Conservation (phyloP, 2,113 vertebrate genomes). For the Mus spicilegus region DNA sequence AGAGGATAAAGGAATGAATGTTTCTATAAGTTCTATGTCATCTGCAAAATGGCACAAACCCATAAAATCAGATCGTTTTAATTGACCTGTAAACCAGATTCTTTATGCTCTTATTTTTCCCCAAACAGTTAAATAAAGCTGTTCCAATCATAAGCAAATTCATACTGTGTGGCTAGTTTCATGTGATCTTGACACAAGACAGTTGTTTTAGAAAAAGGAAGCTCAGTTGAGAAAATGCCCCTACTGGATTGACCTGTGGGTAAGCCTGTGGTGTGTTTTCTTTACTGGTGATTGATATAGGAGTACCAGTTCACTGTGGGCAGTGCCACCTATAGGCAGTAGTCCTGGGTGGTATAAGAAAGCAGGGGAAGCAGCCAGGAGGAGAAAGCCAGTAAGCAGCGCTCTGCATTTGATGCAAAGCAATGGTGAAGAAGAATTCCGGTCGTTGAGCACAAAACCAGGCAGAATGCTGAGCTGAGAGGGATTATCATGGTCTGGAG, state of each 20-base stretch:
- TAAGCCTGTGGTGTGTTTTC: neutral
- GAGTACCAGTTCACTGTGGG: neutral
- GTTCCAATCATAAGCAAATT: conserved; percentile 23
- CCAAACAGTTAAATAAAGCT: conserved; percentile 42
- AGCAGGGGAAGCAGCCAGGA: neutral
- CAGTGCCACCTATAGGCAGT: neutral
- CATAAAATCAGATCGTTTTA: conserved; percentile 1
- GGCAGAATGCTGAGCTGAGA: neutral
- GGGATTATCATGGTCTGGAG: no score
- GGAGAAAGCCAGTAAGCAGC: neutral
- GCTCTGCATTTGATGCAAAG: neutral
- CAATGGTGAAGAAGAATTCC: neutral
- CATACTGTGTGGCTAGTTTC: neutral
- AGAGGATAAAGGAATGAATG: conserved; percentile 32
- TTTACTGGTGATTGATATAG: neutral
- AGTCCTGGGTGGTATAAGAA: neutral
- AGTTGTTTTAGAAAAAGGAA: neutral
- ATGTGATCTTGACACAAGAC: neutral
- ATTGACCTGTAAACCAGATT: conserved; percentile 21
- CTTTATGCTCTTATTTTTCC: conserved; percentile 17
- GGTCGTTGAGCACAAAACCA: no score
- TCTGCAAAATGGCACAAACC: conserved; percentile 11
- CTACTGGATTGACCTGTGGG: neutral
- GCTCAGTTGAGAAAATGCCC: neutral
- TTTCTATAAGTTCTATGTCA: conserved; percentile 30